Evolutionary conservation across 2,797 vertebrate species (phyloP).

Genomic region (Poecilia wingei): DNA sequence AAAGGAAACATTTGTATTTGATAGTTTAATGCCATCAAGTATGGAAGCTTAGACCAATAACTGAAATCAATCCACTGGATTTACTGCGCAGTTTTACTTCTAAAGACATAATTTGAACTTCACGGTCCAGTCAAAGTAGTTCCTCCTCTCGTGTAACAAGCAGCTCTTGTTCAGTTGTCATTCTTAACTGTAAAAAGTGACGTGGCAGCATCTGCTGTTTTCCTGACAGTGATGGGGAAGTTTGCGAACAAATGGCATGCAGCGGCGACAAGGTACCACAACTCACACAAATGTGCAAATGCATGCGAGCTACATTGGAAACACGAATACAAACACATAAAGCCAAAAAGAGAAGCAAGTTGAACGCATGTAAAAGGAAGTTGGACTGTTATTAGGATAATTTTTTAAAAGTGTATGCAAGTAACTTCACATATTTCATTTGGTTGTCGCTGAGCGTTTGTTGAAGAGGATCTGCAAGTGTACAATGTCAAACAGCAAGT

Average conservation of each 20-base stretch:
- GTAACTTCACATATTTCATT: slow-evolving; percentile 22
- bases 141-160: not conserved
- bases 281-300: slow-evolving; percentile 20
- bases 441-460: not conserved
- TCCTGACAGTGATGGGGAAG: slow-evolving; percentile 23
- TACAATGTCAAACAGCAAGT: not conserved
- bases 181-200: not conserved
- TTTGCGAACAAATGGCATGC: slow-evolving; percentile 32
- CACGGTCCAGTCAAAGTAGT: not conserved
- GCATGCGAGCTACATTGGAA: not conserved
- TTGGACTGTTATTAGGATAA: slow-evolving; percentile 9
- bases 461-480: slow-evolving; percentile 6
- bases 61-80: too few species aligned
- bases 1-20: not conserved
- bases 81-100: not conserved
- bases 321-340: slow-evolving; percentile 6
- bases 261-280: slow-evolving; percentile 11
- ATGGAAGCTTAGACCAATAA: too few species aligned
- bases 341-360: slow-evolving; percentile 14
- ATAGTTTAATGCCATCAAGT: not conserved
- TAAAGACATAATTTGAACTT: not conserved
- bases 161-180: not conserved
- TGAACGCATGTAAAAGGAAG: slow-evolving; percentile 30
- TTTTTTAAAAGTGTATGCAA: slow-evolving; percentile 8
- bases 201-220: slow-evolving; percentile 2